Conservation (phyloP, 2,888 invertebrate genomes). For the Trichogramma dendrolimi region DNA sequence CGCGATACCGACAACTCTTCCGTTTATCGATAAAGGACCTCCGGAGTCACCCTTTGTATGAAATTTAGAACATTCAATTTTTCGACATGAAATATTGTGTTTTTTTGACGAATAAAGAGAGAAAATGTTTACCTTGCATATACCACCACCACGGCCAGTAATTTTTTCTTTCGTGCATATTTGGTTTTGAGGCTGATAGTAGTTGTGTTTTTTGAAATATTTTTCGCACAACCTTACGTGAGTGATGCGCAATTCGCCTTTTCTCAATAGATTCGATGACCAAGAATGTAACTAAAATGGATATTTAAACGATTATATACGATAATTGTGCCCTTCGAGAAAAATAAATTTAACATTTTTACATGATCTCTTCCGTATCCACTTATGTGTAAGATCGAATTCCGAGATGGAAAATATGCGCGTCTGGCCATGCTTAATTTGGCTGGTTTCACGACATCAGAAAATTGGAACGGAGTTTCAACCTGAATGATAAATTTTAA, state of each 20-base stretch:
- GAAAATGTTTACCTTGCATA: constrained; percentile 33
- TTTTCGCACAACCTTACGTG: constrained; percentile 53
- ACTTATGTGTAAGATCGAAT: neutral
- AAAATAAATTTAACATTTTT: neutral
- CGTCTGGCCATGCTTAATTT: neutral
- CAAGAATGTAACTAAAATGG: constrained; percentile 36
- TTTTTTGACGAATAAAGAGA: constrained; percentile 6
- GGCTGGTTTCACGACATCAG: constrained; percentile 5
- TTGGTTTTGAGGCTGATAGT: constrained; percentile 29
- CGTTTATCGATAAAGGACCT: constrained; percentile 42
- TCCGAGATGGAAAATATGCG: neutral
- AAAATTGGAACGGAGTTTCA: neutral
- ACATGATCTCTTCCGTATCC: constrained; percentile 19
- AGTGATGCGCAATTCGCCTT: constrained; percentile 57
- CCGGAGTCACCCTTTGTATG: constrained; percentile 42
- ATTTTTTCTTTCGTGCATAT: constrained; percentile 33
- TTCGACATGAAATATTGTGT: neutral
- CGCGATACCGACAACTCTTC: constrained; percentile 41
- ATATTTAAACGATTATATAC: neutral
- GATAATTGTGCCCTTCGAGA: neutral
- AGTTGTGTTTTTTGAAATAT: constrained; percentile 18
- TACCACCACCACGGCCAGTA: constrained; percentile 34
- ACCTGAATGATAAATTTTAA: constrained; percentile 5
- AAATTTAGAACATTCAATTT: constrained; percentile 4
- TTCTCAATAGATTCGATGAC: constrained; percentile 50